Base-by-base conservation (phyloP, 1,140 invertebrate genomes). In the Ooceraea biroi region DNA sequence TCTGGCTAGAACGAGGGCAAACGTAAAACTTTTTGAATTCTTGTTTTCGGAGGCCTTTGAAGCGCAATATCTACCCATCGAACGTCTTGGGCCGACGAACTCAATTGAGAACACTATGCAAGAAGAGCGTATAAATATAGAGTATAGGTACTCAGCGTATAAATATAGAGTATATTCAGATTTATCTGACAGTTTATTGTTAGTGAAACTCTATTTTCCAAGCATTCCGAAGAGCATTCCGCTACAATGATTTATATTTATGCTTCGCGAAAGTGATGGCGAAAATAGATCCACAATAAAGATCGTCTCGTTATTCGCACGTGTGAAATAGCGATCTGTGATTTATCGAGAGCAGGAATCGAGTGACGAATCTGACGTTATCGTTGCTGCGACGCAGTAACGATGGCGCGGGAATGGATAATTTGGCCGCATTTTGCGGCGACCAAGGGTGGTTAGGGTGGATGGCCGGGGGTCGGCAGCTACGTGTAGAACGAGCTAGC, bases 371-470 rank as follows among this genome's bases (percentile, higher is more conserved):
- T 71, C 61, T 50, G 48, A 71, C 72, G 36, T 86, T 69, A 68
- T n/a, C n/a, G n/a, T n/a, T 19, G 36, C 44, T 36, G 27, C 83
- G 48, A 73, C 61, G 10, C 41, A 14, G 52, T 25, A 58, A 7
- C 27, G 11, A 55, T 25, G 48, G 60, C 27, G 55, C 3, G 65
- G 46, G 19, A 78, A 65, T 41, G 88, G 84, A 87, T 90, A 91
- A 92, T 90, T 88, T 85, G 85, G 86, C 72, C 84, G 87, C 74
- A 90, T 90, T 91, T 87, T 83, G 89, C 83, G 60, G 83, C 87
- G 80, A 86, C 61, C 69, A 87, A 73, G 72, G 82, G 44, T 85
- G 85, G 89, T 90, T 92, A 90, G 88, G 60, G 46, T 22, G 41
- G 14, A 22, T 11, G 30, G n/a, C 11, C 30, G 17, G 50, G 58